Conservation (phyloP, 1,140 invertebrate genomes). For the Chironomus striatipennis region DNA sequence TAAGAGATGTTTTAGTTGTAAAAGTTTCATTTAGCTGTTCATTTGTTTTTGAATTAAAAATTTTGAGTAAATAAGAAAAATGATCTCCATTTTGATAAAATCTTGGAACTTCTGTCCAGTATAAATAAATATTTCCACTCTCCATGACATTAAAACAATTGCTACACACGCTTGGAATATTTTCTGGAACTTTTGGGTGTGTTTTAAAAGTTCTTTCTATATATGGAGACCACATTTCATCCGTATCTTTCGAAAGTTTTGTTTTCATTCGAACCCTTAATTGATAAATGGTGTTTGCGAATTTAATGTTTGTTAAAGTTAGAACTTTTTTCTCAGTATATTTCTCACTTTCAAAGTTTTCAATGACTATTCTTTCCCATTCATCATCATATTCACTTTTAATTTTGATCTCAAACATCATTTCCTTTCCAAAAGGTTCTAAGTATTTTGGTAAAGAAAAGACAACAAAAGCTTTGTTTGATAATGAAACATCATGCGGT, state of each 20-base stretch:
- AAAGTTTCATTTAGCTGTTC: background rate
- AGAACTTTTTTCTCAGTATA: slow-evolving; percentile 27
- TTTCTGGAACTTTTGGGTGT: slow-evolving; percentile 47
- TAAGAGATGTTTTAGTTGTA: background rate
- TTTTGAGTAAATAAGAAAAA: slow-evolving; percentile 44
- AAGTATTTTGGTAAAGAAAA: background rate
- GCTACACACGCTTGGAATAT: slow-evolving; percentile 50
- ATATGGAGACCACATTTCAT: slow-evolving; percentile 55
- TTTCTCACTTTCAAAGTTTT: slow-evolving; percentile 26
- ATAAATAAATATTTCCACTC: slow-evolving; percentile 51
- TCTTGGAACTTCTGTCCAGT: slow-evolving; percentile 57
- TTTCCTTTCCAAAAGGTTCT: background rate
- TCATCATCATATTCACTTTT: slow-evolving; percentile 20
- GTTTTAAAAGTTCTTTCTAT: slow-evolving; percentile 49
- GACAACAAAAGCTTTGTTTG: background rate
- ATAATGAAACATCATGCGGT: background rate
- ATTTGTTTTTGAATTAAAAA: slow-evolving; percentile 34
- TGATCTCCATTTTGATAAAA: slow-evolving; percentile 51
- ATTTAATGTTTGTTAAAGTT: slow-evolving; percentile 50
- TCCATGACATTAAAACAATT: slow-evolving; percentile 54
- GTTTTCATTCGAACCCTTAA: slow-evolving; percentile 54
- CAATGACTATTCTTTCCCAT: background rate
- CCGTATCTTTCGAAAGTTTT: slow-evolving; percentile 41
- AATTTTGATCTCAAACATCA: slow-evolving; percentile 15
- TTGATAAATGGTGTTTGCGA: slow-evolving; percentile 58